Base-by-base conservation (phyloP, 2,888 invertebrate genomes). In the Agrotis segetum region DNA sequence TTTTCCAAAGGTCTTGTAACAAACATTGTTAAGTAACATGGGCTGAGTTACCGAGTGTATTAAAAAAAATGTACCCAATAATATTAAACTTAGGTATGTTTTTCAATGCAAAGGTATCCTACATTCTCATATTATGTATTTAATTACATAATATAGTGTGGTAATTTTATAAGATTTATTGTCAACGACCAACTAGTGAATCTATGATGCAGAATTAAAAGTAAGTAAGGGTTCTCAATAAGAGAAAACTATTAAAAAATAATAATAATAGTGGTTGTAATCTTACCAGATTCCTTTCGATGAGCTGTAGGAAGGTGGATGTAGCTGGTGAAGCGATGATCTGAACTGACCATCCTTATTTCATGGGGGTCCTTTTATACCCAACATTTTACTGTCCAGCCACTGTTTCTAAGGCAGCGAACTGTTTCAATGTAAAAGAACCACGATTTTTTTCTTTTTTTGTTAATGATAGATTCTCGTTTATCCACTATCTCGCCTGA, bases 291-390 rank as follows among this genome's bases (percentile, higher is more conserved):
- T 71, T 63, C 50, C 68, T 74, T 70, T 50, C 75, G 76, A 59
- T 82, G 76, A 63, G 44, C 79, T 87, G 85, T 82, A 83, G 81
- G 67, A 79, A 77, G 68, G 66, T 86, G 81, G 83, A 76, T 77
- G 74, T 59, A 68, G 71, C 55, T 66, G 81, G 59, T 85, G 88
- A 85, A 89, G 85, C 87, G 84, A 78, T 88, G 89, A 85, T 91
- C 92, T 92, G 93, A 94, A 95, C 94, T 95, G 92, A 55, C 85
- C 81, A 86, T 73, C 79, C 82, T 76, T 78, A 67, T 79, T 67
- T 74, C 75, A 81, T 73, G 85, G 79, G 77, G 76, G 83, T 73
- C 76, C 90, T 95, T 95, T 92, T 95, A 95, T 95, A 95, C 87
- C 65, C 66, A 82, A 77, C 70, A 75, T 77, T 81, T 71, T 76